These are phyloP conservation scores for Zhuqinia jingwanae DNA, from an alignment of 2,888 invertebrate species.

Conservation along the genomic window DNA sequence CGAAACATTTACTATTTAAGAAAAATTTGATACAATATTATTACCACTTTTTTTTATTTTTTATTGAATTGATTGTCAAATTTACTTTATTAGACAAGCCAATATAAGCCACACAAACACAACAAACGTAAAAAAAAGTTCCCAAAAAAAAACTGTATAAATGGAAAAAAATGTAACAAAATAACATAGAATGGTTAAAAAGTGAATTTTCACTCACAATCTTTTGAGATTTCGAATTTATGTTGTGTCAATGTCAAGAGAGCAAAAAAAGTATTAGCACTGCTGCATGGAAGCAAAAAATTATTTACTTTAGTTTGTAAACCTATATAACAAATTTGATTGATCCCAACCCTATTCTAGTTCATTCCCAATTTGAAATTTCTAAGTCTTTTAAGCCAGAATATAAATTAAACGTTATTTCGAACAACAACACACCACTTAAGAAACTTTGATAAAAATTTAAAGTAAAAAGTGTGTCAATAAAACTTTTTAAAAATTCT, in stretches of 20 bases:
- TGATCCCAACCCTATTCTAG: conserved; percentile 43
- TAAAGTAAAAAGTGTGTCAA: conserved; percentile 40
- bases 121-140: background rate
- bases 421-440: background rate
- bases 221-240: background rate
- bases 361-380: background rate
- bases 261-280: background rate
- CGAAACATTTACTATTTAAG: conserved; percentile 13
- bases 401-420: background rate
- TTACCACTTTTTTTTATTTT: conserved; percentile 53
- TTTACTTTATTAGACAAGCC: background rate
- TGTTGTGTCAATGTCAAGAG: no score
- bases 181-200: no score
- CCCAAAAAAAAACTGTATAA: background rate
- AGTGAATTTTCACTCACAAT: background rate
- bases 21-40: conserved; percentile 16
- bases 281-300: background rate
- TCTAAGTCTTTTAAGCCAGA: conserved; percentile 17
- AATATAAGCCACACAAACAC: background rate
- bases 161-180: background rate
- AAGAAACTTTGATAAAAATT: conserved; percentile 51
- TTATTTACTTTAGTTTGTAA: background rate
- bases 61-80: conserved; percentile 33
- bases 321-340: background rate
- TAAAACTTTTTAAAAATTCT: background rate